Percentiles rank a stretch among this genome's conserved stretches.
Evolutionary conservation across 2,888 invertebrate species (phyloP).

Genomic region (Ethmia dodecea): DNA sequence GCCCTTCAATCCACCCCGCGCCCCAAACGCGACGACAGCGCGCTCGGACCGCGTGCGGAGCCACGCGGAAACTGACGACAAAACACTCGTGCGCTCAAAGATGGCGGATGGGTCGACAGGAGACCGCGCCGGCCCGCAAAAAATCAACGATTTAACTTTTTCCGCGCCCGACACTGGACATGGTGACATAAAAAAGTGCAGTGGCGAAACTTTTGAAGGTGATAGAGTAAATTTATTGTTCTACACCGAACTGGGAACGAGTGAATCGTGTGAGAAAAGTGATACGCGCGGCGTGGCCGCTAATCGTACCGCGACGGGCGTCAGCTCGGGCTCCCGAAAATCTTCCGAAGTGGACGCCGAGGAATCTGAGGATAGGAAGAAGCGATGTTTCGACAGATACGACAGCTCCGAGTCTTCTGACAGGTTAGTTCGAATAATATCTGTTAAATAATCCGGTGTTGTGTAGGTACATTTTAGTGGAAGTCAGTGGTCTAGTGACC

Average conservation of each 20-base stretch:
- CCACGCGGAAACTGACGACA: slow-evolving; percentile 56
- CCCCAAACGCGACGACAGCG: slow-evolving; percentile 45
- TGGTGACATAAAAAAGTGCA: slow-evolving; percentile 76
- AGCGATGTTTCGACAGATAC: slow-evolving; percentile 93
- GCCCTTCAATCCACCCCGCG: slow-evolving; percentile 26
- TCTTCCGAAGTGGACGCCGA: slow-evolving; percentile 44
- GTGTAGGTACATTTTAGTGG: slow-evolving; percentile 12
- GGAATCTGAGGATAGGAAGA: slow-evolving; percentile 82
- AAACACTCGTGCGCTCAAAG: slow-evolving; percentile 84
- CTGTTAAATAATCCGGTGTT: slow-evolving; percentile 29
- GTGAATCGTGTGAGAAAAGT: slow-evolving; percentile 75
- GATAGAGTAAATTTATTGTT: slow-evolving; percentile 66
- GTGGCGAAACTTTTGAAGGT: slow-evolving; percentile 60
- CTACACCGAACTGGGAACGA: slow-evolving; percentile 69
- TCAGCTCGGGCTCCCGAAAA: slow-evolving; percentile 46
- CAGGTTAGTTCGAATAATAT: slow-evolving; percentile 81
- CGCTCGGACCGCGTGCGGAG: slow-evolving; percentile 46
- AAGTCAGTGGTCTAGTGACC: slow-evolving; percentile 76
- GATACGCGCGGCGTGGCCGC: slow-evolving; percentile 43
- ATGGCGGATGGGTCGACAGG: slow-evolving; percentile 89
- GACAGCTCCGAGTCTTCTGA: slow-evolving; percentile 96
- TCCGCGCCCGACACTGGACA: slow-evolving; percentile 67
- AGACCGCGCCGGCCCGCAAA: slow-evolving; percentile 78
- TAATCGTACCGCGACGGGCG: slow-evolving; percentile 41
- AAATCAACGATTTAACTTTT: slow-evolving; percentile 76